These are phyloP conservation scores for Pristionchus japonicus DNA, from an alignment of 2,888 invertebrate species.

Conservation along the genomic window DNA sequence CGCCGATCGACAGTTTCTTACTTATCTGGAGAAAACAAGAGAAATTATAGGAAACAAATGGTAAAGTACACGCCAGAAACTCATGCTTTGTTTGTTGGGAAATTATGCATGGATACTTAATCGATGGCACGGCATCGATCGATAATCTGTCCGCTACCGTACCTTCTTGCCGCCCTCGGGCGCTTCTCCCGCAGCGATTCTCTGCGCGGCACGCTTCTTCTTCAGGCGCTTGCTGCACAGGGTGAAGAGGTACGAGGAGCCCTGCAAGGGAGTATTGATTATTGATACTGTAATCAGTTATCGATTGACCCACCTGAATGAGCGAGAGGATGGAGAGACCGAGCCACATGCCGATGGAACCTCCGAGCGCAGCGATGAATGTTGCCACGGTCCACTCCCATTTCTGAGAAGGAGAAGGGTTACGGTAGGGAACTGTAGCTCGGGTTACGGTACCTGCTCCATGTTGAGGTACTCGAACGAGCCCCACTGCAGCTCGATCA, in stretches of 20 bases:
- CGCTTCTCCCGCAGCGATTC: not conserved
- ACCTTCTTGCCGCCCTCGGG: constrained; percentile 25
- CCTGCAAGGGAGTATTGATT: too few relatives aligned
- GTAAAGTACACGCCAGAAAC: not conserved
- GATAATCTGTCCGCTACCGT: not conserved
- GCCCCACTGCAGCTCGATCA: constrained; percentile 71
- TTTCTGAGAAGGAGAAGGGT: constrained; percentile 46
- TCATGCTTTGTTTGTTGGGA: not conserved
- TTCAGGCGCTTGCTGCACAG: constrained; percentile 56
- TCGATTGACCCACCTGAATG: constrained; percentile 63
- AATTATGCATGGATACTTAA: too few relatives aligned
- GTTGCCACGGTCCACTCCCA: constrained; percentile 66
- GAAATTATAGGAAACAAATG: not conserved
- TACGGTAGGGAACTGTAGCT: not conserved
- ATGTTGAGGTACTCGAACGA: constrained; percentile 73
- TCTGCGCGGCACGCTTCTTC: constrained; percentile 48
- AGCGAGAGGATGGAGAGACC: constrained; percentile 73
- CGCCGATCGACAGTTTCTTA: constrained; percentile 58
- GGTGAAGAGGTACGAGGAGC: constrained; percentile 67
- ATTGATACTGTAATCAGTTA: too few relatives aligned
- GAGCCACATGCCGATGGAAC: constrained; percentile 75
- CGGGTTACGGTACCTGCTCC: constrained; percentile 59
- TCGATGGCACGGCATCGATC: not conserved
- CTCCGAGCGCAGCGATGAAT: constrained; percentile 73
- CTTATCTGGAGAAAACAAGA: not conserved